Conservation (phyloP, 2,888 invertebrate species). For the Protonemura montana region DNA sequence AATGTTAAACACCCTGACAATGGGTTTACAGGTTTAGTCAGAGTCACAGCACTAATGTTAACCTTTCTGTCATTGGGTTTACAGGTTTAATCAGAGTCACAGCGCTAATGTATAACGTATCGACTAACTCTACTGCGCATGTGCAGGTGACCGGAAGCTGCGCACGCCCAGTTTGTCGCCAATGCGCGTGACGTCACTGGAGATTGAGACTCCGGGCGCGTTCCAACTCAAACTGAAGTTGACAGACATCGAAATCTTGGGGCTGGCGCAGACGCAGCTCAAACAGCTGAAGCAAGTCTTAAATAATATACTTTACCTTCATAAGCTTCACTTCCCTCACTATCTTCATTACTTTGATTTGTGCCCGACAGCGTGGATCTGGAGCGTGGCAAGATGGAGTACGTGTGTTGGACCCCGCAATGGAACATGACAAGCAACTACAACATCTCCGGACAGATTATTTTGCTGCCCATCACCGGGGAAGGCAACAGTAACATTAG, state of each 20-base stretch:
- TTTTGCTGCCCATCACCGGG: not conserved
- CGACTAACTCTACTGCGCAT: too few relatives aligned
- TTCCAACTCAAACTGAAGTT: too few relatives aligned
- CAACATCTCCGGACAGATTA: not conserved
- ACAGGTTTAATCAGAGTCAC: too few relatives aligned
- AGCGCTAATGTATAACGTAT: too few relatives aligned
- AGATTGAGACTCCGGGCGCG: not conserved
- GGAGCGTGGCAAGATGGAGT: not conserved
- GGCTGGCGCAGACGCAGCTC: not conserved
- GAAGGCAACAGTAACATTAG: not conserved
- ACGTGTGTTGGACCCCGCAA: not conserved
- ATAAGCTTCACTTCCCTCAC: too few relatives aligned
- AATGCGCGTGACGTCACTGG: not conserved
- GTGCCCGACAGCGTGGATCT: not conserved
- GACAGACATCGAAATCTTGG: not conserved
- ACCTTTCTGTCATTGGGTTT: too few relatives aligned
- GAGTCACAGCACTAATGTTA: not conserved
- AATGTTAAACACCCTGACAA: not conserved
- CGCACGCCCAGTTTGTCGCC: not conserved
- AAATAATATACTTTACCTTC: too few relatives aligned
- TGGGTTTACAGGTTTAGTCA: too few relatives aligned
- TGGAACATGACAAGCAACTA: not conserved
- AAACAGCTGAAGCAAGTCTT: not conserved
- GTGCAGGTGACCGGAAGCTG: not conserved
- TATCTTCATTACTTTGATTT: too few relatives aligned